Evolutionary conservation across 2,797 vertebrate species (phyloP), one percentile per base, ranked within the genome.

Genomic region (Decapterus maruadsi): DNA sequence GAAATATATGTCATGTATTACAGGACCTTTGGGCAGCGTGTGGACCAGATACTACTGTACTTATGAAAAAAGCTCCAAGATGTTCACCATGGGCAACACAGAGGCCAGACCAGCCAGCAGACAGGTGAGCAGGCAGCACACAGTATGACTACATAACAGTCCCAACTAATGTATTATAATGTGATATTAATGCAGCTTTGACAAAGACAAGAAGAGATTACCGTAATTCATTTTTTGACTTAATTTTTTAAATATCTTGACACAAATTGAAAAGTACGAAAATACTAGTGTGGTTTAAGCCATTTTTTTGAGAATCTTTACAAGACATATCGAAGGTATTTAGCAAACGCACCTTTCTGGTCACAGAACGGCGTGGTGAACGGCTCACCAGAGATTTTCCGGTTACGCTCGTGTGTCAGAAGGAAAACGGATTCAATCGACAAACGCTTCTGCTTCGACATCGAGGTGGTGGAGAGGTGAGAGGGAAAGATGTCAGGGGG

Each of bases 401-500:
- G 94, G 85, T 92, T 99, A 77, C 98, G 97, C 84, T 98, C 97
- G 2, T 99, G 98, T 82, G 98, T 99, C 86, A 93, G 98, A 46
- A 95, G 98, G 83, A 99, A 99, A 91, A 98, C 97, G 0, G 98
- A 99, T 80, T 99, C 98, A 16, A 99, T 99, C 74, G 98, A 99
- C 94, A 99, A 99, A 54, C 96, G 98, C 45, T 99, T 99, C 95
- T 99, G 98, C 91, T 99, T 99, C 0, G 98, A 99, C 92, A 97
- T 99, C 22, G 98, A 99, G 95, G 98, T 99, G 36, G 94, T 96
- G 50, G 98, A 99, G 91, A 98, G 98, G 98, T 99, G 86, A 94
- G 96, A 68, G 9, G 20, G 53, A 40, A 38, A 19, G 13, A 38
- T 22, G 10, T 20, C 7, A 3, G 19, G 19, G 43, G 31, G 0